Base-by-base conservation (phyloP, 2,888 invertebrate species). In the Rugalucina vietnamica region DNA sequence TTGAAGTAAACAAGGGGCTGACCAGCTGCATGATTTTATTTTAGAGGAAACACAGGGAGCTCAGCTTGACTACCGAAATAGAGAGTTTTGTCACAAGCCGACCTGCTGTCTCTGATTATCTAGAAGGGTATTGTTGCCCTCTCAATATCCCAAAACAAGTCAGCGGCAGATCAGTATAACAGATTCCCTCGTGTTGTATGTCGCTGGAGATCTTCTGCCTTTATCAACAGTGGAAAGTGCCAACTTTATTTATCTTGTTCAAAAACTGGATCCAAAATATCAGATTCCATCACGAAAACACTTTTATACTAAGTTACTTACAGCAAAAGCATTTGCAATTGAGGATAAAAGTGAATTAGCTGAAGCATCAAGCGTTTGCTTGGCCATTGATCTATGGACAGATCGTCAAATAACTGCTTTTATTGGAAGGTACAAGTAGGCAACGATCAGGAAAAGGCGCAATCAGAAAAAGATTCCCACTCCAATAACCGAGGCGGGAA, bases 381-480 rank as follows among this genome's bases (percentile, higher is more conserved):
- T 86, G 8, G 82, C 88, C 14, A 76, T 85, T 2, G 88, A 88
- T 70, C 39, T 88, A 0, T 88, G 83, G 84, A 79, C 84, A 4
- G 80, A 82, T 32, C 34, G 82, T 8, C 88, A 84, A 72, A 88
- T 81, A 82, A 65, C 39, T 21, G 84, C 49, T 4, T 88, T 50
- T 54, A 32, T 84, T 0, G 84, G 82, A 2, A n/a, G n/a, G n/a
- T n/a, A n/a, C n/a, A n/a, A n/a, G n/a, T n/a, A n/a, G n/a, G n/a
- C n/a, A n/a, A n/a, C n/a, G n/a, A n/a, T n/a, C n/a, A n/a, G n/a
- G n/a, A n/a, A n/a, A n/a, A n/a, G n/a, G n/a, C n/a, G n/a, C n/a
- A n/a, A n/a, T n/a, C n/a, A n/a, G n/a, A n/a, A n/a, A n/a, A n/a
- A n/a, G n/a, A n/a, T n/a, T n/a, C n/a, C n/a, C n/a, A n/a, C n/a